phyloP scores from a whole-genome alignment of 2,113 vertebrate species.

The Spea multiplicata region DNA sequence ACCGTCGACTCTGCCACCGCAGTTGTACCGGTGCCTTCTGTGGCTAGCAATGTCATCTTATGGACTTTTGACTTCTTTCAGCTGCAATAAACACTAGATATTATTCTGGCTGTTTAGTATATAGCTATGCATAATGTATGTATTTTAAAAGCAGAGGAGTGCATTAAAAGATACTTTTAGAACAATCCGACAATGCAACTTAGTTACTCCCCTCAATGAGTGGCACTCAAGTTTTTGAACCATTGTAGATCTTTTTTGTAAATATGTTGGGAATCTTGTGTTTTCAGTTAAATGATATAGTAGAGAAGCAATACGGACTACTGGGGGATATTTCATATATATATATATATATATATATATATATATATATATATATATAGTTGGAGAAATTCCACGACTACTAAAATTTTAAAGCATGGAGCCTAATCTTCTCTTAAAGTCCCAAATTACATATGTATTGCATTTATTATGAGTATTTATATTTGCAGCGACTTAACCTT shows the following conservation, averaged over 20 bases:
- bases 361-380: constrained; percentile 44
- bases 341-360: constrained; percentile 51
- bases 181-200: constrained; percentile 82
- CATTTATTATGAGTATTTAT: constrained; percentile 79
- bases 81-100: constrained; percentile 79
- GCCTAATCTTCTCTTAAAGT: constrained; percentile 50
- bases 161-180: constrained; percentile 69
- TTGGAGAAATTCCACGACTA: no score
- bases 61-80: constrained; percentile 67
- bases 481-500: constrained; percentile 73
- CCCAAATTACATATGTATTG: constrained; percentile 80
- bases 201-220: constrained; percentile 73
- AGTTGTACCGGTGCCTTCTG: constrained; percentile 80
- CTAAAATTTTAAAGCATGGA: no score
- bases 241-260: constrained; percentile 70
- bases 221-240: constrained; percentile 77
- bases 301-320: constrained; percentile 83
- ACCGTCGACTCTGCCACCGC: constrained; percentile 59
- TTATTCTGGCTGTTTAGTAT: constrained; percentile 70
- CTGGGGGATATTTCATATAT: constrained; percentile 63
- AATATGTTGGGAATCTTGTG: constrained; percentile 76
- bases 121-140: constrained; percentile 83
- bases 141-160: constrained; percentile 79
- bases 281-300: constrained; percentile 81
- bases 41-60: constrained; percentile 75